Base-by-base conservation (phyloP, 2,797 vertebrate species). In the Microhierax caerulescens region DNA sequence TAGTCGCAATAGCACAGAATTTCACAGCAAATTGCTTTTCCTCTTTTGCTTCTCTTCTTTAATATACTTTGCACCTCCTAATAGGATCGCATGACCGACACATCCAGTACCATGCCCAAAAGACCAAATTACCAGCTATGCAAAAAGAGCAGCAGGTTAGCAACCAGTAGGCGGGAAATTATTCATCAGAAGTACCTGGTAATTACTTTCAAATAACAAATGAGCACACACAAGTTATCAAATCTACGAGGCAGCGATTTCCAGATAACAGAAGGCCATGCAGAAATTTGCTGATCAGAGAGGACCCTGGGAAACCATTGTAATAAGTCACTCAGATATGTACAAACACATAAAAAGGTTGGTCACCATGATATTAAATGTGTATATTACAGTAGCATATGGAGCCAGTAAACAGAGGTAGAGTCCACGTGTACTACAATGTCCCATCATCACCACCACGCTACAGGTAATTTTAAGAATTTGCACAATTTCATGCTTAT, bases 51-150 rank as follows among this genome's bases (percentile, higher is more conserved):
- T 48, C 32, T 63, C n/a, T 64, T 63, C n/a, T 64, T 76, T 22
- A 21, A 41, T 23, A 17, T 13, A 20, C 9, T 60, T 76, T 37
- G 30, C 41, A 60, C 47, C 36, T 48, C 51, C 41, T 79, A 45
- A 37, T 51, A 56, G 47, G 37, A 61, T 19, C 24, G 30, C 12
- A 9, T 2, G 19, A 50, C 57, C 9, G 1, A 56, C 3, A 1
- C 3, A 0, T 41, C 69, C 34, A 9, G 25, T 34, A 10, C 34
- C 0, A 0, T 34, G 65, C 36, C 22, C 2, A 1, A 65, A 88
- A 56, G 69, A 45, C 27, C 36, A 51, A 85, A 77, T 77, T 76
- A 80, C 19, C 80, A 81, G 59, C 75, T 54, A 21, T 13, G 41
- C n/a, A 51, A n/a, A 60, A 85, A 83, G 41, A 79, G 22, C 69